Base-by-base conservation (phyloP, 2,797 vertebrate species). In the Nannoperca australis region DNA sequence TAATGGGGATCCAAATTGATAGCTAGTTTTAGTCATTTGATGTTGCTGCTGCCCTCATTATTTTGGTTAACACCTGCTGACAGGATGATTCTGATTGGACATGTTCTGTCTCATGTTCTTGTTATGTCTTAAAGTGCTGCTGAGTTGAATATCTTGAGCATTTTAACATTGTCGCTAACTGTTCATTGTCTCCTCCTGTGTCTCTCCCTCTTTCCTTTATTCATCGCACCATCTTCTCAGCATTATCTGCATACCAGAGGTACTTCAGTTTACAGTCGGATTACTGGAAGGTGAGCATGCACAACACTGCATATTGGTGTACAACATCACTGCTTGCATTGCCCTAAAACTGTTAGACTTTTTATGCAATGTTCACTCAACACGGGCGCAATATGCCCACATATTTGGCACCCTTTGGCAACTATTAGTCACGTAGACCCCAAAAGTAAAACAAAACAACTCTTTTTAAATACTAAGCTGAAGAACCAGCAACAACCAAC, bases 181-280 rank as follows among this genome's bases (percentile, higher is more conserved):
- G 9, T 61, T 64, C 7, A 11, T 63, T 22, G 15, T 62, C n/a
- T 59, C 18, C 51, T 42, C 22, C 14, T 66, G 0, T 79, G 10
- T 56, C 32, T 49, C 15, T 76, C 30, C 36, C 54, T 60, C 5
- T 73, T n/a, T 73, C 78, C 90, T 70, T 87, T 93, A 73, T 79
- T 88, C 73, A 75, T 69, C 70, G 79, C 55, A 54, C 27, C 30
- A 88, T 92, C 86, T 90, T 85, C 91, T 79, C 94, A 99, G 98
- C 98, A 96, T 97, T 99, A 97, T 99, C 97, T 93, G 98, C 97
- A 95, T 99, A 99, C 96, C 98, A 99, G 97, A 97, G 97, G 95
- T 98, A 99, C 97, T 99, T 97, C 97, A 97, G 96, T 98, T 98
- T 98, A 97, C 97, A 99, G 91, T 95, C 96, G 91, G 98, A 98